These are phyloP conservation scores for Lerema accius DNA, from an alignment of 1,140 invertebrate genomes.

Conservation along the genomic window DNA sequence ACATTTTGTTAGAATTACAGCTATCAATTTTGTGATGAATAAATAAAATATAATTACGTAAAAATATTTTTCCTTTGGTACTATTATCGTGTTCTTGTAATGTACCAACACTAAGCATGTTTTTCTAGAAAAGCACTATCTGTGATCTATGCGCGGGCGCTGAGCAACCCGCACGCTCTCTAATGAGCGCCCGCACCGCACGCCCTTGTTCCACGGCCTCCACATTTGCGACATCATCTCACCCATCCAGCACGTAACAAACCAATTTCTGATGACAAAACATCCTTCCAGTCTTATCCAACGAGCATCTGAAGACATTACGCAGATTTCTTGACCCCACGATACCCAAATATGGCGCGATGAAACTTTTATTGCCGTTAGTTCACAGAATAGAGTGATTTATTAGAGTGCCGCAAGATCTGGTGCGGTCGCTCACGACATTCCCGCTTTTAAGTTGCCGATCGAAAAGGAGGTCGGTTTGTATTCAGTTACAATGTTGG, in stretches of 20 bases:
- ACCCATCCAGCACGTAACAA: conserved; percentile 14
- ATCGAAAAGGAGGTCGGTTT: neutral
- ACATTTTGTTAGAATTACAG: no score
- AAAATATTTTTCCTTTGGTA: no score
- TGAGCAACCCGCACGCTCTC: conserved; percentile 29
- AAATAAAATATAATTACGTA: no score
- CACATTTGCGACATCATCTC: conserved; percentile 37
- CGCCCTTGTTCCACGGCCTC: conserved; percentile 41
- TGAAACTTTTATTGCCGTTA: conserved; percentile 25
- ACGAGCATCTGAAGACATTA: conserved; percentile 24
- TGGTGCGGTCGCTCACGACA: conserved; percentile 8
- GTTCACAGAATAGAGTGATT: conserved; percentile 14
- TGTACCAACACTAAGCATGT: conserved; percentile 28
- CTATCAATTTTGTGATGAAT: no score
- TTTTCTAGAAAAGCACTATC: conserved; percentile 38
- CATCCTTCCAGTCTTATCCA: conserved; percentile 15
- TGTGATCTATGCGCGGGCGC: conserved; percentile 34
- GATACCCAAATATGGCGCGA: neutral
- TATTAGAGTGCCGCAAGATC: conserved; percentile 3
- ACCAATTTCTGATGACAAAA: conserved; percentile 31
- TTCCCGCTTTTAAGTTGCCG: conserved; percentile 8
- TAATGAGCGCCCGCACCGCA: conserved; percentile 39
- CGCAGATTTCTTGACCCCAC: conserved; percentile 27
- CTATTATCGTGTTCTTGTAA: conserved; percentile 17
- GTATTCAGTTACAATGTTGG: conserved; percentile 14